phyloP scores from a whole-genome alignment of 2,888 invertebrate species.

The Ochropacha duplaris region DNA sequence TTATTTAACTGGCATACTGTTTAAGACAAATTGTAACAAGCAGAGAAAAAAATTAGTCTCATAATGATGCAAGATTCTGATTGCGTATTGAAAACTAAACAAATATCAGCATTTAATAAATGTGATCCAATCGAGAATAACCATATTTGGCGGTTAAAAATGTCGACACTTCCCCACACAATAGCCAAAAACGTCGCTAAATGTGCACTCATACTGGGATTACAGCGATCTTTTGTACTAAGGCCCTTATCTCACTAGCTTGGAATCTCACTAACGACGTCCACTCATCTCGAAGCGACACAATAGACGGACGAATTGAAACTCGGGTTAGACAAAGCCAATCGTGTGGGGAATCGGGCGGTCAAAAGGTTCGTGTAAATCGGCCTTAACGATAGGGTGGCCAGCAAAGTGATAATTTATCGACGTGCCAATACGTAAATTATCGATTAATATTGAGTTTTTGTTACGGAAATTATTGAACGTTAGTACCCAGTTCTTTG shows the following conservation, averaged over 20 bases:
- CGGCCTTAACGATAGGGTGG: slow-evolving; percentile 52
- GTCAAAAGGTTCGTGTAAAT: slow-evolving; percentile 62
- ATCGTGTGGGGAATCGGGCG: slow-evolving; percentile 53
- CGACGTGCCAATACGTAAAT: slow-evolving; percentile 30
- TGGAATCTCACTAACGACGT: slow-evolving; percentile 73
- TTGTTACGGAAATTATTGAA: background rate
- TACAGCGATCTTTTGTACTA: slow-evolving; percentile 71
- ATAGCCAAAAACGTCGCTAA: slow-evolving; percentile 37
- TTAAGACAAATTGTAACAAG: background rate
- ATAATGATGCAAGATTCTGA: too few species aligned
- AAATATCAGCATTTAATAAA: background rate
- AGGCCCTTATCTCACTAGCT: slow-evolving; percentile 65
- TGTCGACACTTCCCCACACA: slow-evolving; percentile 15
- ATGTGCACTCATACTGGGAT: slow-evolving; percentile 62
- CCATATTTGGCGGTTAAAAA: background rate
- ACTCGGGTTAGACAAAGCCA: slow-evolving; percentile 73
- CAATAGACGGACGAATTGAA: slow-evolving; percentile 77
- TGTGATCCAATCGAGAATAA: background rate
- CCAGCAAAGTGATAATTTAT: slow-evolving; percentile 24
- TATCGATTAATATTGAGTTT: slow-evolving; percentile 17
- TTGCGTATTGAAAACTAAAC: too few species aligned
- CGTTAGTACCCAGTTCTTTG: background rate
- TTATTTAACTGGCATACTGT: background rate
- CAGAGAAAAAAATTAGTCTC: too few species aligned
- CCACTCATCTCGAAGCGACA: slow-evolving; percentile 73